phyloP scores from a whole-genome alignment of 2,797 vertebrate species.

The Pseudochirops cupreus region DNA sequence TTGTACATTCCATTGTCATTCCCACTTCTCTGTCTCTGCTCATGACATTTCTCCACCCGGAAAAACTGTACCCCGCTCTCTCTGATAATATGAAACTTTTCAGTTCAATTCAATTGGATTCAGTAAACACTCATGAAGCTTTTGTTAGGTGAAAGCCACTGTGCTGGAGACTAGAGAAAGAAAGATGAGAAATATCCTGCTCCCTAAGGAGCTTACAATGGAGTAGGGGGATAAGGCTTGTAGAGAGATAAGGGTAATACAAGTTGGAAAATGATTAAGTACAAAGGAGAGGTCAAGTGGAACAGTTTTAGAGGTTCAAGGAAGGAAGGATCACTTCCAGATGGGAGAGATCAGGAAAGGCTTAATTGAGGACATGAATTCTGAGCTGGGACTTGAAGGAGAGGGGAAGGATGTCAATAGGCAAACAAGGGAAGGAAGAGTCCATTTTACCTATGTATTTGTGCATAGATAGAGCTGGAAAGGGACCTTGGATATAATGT shows the following conservation, averaged over 20 bases:
- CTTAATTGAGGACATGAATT: not conserved
- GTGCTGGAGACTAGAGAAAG: not conserved
- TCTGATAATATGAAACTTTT: not conserved
- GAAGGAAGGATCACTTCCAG: not conserved
- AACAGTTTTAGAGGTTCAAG: not conserved
- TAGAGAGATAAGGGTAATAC: not conserved
- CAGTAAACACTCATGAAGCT: not conserved
- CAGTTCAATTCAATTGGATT: not conserved
- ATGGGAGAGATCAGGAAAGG: not conserved
- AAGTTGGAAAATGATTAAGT: not conserved
- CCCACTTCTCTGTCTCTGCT: not conserved
- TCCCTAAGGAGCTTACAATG: not conserved
- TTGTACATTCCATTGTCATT: not conserved
- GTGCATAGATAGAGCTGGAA: not conserved
- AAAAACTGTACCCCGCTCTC: not conserved
- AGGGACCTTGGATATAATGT: not conserved
- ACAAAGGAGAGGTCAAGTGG: not conserved
- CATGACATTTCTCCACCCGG: not conserved
- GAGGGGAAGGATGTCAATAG: not conserved
- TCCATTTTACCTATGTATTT: not conserved
- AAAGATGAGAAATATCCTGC: not conserved
- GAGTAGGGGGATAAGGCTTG: not conserved
- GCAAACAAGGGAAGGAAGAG: not conserved
- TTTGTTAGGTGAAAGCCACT: not conserved
- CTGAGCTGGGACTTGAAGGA: not conserved